Base-by-base conservation (phyloP, 2,113 vertebrate species). In the Oceanodroma tethys region DNA sequence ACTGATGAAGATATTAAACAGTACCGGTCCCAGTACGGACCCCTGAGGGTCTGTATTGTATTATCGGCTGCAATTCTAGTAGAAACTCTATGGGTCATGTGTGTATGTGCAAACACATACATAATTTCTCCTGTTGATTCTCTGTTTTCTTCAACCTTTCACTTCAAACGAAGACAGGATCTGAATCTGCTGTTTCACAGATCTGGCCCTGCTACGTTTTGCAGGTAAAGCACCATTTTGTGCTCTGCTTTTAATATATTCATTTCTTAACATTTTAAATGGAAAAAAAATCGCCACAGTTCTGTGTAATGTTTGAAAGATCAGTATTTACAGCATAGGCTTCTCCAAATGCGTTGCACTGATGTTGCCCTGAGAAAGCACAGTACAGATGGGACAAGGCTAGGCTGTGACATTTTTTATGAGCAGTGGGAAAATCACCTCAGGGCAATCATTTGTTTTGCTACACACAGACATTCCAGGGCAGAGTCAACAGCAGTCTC, bases 371-470 rank as follows among this genome's bases (percentile, higher is more conserved):
- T 95, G 66, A 89, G 89, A 96, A 95, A 95, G 87, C 75, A 56
- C 78, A 74, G 80, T 93, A 81, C 96, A 97, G 97, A 96, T 97
- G 95, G 96, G 94, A 94, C 73, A 72, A 96, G 80, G 91, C 92
- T 95, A 59, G 93, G 76, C 87, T 93, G 91, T 93, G 96, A 95
- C 95, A 96, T 95, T 96, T 97, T 97, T 97, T 92, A 95, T 93
- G 97, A 98, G 96, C 90, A 93, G 95, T 97, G 95, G 96, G 94
- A 98, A 98, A 97, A 98, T 94, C 84, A 92, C 97, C 93, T 95
- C 92, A 71, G 78, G 97, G 98, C 96, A 96, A 95, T 96, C 94
- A 75, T 95, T 97, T 97, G 94, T 95, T 97, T 96, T 97, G 95
- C 92, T 97, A 97, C 93, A 94, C 95, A 95, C 50, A 48, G 93